Evolutionary conservation across 1,140 invertebrate genomes (phyloP).

Genomic region (Eueides isabella): DNA sequence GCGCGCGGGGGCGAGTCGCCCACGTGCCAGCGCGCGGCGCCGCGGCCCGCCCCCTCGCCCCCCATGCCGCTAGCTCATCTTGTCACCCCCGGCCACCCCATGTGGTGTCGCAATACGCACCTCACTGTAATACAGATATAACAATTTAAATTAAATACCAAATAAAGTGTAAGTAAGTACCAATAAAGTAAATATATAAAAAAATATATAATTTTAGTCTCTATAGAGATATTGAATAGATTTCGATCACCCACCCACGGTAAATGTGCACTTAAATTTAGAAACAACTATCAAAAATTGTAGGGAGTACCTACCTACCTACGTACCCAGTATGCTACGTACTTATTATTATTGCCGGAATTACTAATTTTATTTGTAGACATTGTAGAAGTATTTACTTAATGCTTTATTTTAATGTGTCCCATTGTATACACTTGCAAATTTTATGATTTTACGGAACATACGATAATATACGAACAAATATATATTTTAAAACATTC

Average conservation of each 20-base stretch:
- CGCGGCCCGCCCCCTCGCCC: constrained; percentile 84
- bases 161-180: too few species aligned
- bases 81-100: constrained; percentile 59
- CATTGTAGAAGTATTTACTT: not conserved
- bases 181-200: not conserved
- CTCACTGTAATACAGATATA: not conserved
- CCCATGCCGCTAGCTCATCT: constrained; percentile 79
- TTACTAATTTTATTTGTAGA: not conserved
- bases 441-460: too few species aligned
- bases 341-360: not conserved
- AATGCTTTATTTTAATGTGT: not conserved
- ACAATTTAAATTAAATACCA: not conserved
- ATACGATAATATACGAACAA: not conserved
- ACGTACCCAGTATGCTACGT: too few species aligned
- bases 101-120: constrained; percentile 29
- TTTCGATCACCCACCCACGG: too few species aligned
- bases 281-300: not conserved
- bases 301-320: not conserved
- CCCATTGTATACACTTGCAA: too few species aligned
- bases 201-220: too few species aligned
- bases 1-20: constrained; percentile 83
- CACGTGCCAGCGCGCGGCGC: constrained; percentile 86
- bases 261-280: not conserved
- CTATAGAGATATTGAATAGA: too few species aligned
- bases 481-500: not conserved